Conservation (phyloP, 2,113 vertebrate species). For the Lamprotornis superbus region DNA sequence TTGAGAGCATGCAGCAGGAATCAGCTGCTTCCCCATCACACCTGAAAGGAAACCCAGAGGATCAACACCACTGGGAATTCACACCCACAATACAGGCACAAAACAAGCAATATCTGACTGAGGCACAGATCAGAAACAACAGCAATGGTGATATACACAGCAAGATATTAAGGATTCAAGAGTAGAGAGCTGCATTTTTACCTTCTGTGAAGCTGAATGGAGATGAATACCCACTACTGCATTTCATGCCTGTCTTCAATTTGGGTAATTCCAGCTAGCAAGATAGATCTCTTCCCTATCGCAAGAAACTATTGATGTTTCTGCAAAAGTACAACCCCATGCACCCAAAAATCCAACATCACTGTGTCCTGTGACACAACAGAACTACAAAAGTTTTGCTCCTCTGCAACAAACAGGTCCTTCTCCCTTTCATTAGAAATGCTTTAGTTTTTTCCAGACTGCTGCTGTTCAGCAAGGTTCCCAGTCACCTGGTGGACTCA, state of each 20-base stretch:
- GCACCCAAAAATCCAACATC: background rate
- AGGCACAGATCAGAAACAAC: background rate
- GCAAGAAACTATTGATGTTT: background rate
- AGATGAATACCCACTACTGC: background rate
- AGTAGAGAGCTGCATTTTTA: background rate
- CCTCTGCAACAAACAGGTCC: fast-evolving
- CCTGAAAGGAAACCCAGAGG: background rate
- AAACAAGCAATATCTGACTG: background rate
- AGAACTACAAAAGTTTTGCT: background rate
- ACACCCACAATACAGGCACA: background rate
- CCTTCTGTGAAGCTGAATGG: background rate
- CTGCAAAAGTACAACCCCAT: background rate
- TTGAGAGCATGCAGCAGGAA: background rate
- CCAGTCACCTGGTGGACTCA: background rate
- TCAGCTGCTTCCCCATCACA: background rate
- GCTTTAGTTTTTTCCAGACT: background rate
- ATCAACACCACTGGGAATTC: background rate
- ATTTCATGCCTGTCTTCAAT: background rate
- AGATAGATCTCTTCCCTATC: background rate
- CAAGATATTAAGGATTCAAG: background rate
- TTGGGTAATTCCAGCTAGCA: background rate
- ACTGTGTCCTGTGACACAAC: background rate
- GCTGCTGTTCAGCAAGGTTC: background rate
- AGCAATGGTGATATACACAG: background rate
- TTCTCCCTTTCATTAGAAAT: background rate